phyloP scores from a whole-genome alignment of 2,888 invertebrate genomes.

The Mactromeris polynyma region DNA sequence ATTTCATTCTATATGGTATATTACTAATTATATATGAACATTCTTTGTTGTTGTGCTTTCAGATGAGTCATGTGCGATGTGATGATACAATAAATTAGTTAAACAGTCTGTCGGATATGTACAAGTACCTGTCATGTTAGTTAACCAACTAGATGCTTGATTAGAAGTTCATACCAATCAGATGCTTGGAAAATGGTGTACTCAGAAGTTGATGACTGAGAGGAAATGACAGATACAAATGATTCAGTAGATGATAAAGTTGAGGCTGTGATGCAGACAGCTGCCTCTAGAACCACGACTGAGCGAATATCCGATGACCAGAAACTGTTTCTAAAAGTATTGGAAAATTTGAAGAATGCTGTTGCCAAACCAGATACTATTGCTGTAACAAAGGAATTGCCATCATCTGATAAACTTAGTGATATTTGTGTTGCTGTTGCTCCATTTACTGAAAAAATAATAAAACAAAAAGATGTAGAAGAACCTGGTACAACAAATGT shows the following conservation, averaged over 20 bases:
- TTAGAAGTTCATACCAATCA: too few relatives aligned
- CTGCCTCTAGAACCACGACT: not conserved
- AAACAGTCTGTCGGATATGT: not conserved
- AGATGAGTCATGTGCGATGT: not conserved
- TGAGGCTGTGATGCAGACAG: not conserved
- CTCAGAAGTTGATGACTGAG: not conserved
- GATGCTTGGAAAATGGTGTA: too few relatives aligned
- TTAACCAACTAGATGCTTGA: not conserved
- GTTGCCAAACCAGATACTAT: conserved; percentile 56
- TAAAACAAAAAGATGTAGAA: conserved; percentile 24
- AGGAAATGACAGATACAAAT: conserved; percentile 4
- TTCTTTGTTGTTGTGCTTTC: not conserved
- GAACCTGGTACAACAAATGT: conserved; percentile 57
- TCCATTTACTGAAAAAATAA: conserved; percentile 26
- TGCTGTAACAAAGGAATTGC: not conserved
- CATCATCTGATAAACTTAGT: conserved; percentile 18
- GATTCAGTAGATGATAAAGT: not conserved
- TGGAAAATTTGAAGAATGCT: conserved; percentile 68
- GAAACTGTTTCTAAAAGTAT: conserved; percentile 64
- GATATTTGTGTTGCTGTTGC: not conserved
- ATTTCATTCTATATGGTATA: too few relatives aligned
- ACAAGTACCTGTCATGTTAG: not conserved
- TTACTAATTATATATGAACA: not conserved
- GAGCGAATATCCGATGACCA: conserved; percentile 62
- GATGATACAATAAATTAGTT: not conserved